Conservation (phyloP, 2,888 invertebrate species). For the Glyphotaelius pellucidus region DNA sequence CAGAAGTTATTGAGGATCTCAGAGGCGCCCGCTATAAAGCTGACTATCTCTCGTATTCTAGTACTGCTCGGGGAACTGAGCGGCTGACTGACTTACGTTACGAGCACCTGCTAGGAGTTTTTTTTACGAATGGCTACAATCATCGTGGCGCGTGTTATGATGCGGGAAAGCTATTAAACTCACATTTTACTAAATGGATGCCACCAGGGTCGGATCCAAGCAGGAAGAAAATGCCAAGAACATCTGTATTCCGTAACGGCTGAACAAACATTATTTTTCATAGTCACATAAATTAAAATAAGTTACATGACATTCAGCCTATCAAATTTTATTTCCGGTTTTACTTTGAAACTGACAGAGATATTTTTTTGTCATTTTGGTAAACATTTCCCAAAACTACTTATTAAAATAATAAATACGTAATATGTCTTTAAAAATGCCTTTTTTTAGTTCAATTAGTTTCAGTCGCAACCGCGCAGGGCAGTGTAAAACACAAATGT, state of each 20-base stretch:
- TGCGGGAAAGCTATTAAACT: constrained; percentile 18
- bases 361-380: background rate
- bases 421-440: background rate
- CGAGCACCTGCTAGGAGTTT: constrained; percentile 29
- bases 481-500: too few relatives aligned
- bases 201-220: constrained; percentile 26
- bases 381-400: background rate
- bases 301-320: background rate
- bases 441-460: too few relatives aligned
- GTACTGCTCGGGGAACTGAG: background rate
- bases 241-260: background rate
- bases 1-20: constrained; percentile 20
- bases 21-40: constrained; percentile 19
- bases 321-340: background rate
- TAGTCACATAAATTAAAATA: background rate
- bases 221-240: background rate
- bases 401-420: background rate
- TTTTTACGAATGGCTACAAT: constrained; percentile 16
- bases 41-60: constrained; percentile 14
- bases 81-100: constrained; percentile 35
- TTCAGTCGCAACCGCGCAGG: too few relatives aligned
- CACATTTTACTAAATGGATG: constrained; percentile 26
- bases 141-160: background rate
- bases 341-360: background rate
- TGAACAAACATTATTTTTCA: background rate